phyloP scores from a whole-genome alignment of 2,797 vertebrate genomes.

The Hyperoplus lanceolatus region DNA sequence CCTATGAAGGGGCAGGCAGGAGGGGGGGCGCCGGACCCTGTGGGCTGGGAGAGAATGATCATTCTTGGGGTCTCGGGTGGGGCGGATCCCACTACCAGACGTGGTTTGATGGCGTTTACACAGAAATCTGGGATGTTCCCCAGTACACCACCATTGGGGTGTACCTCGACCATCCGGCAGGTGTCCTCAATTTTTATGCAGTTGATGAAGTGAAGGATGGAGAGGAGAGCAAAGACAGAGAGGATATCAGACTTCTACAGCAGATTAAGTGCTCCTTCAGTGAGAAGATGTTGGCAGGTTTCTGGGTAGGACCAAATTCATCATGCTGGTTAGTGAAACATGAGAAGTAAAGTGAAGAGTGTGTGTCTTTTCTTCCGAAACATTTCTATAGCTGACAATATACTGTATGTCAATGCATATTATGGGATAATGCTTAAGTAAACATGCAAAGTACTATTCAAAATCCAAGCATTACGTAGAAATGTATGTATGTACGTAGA shows the following conservation, averaged over 20 bases:
- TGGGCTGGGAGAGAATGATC: constrained; percentile 73
- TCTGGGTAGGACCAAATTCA: constrained; percentile 74
- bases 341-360: constrained; percentile 15
- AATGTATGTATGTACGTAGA: not conserved
- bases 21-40: constrained; percentile 62
- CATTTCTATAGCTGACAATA: not conserved
- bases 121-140: constrained; percentile 59
- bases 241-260: constrained; percentile 62
- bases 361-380: not conserved
- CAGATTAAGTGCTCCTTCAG: constrained; percentile 63
- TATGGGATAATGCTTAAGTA: not conserved
- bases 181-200: constrained; percentile 71
- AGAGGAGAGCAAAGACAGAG: constrained; percentile 22
- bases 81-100: constrained; percentile 71
- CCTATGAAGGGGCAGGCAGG: constrained; percentile 56
- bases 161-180: constrained; percentile 75
- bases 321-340: constrained; percentile 49
- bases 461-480: not conserved
- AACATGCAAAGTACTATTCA: not conserved
- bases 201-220: constrained; percentile 55
- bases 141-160: constrained; percentile 58
- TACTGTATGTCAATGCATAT: not conserved
- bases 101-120: constrained; percentile 60
- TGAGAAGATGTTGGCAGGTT: constrained; percentile 74
- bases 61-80: constrained; percentile 79